Base-by-base conservation (phyloP, 2,888 invertebrate species). In the Drosophila mulleri region DNA sequence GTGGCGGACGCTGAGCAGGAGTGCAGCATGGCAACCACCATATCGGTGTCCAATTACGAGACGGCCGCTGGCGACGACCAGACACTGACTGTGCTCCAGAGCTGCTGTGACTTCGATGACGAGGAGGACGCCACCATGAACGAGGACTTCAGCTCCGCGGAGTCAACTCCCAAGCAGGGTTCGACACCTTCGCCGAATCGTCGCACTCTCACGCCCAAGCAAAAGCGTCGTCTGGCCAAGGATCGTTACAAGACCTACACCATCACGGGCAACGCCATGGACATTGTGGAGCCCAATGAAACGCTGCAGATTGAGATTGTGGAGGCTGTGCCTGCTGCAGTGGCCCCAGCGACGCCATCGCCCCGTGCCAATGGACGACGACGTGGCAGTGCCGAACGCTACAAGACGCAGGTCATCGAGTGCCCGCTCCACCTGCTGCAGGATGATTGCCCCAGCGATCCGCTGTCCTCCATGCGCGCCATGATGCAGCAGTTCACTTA, bases 161-260 rank as follows among this genome's bases (percentile, higher is more conserved):
- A 97, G 83, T 95, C 96, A 0, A 96, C 96, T 0, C 96, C 96
- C 0, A 96, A 95, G 78, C 95, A 94, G 83, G 94, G 94, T 35
- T 72, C 86, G 3, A 79, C 81, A 1, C 77, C 80, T 0, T 89
- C 90, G 2, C 89, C 88, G 6, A 90, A 88, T 35, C 91, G 89
- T 8, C 88, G 92, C 57, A 83, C 84, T 0, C 63, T 96, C 67
- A 97, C 96, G 0, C 96, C 97, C 0, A 97, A 96, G 91, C 96
- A 97, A 90, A 96, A 96, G 87, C 93, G 97, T 45, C 95, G 95
- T 78, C 92, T 96, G 42, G 95, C 96, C 2, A 96, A 96, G 90
- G 97, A 97, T 83, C 94, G 97, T 70, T 97, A 95, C 90, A 96
- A 96, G 91, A 97, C 97, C 0, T 97, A 97, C 90, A 97, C 96